Base-by-base conservation (phyloP, 2,797 vertebrate species). In the Channa striata region DNA sequence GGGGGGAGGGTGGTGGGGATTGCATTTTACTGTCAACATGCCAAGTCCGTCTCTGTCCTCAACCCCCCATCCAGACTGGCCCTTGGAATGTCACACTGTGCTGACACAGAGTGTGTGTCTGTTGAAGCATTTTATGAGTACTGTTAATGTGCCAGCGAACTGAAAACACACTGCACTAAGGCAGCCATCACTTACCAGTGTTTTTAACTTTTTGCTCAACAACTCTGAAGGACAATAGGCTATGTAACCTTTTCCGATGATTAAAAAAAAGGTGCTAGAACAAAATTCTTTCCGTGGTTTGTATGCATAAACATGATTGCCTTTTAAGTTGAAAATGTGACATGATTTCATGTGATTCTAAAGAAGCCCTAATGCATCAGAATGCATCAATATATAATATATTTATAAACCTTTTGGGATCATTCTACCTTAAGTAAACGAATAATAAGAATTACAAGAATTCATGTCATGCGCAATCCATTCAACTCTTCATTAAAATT, bases 71-170 rank as follows among this genome's bases (percentile, higher is more conserved):
- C 64, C 56, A 79, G 68, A 73, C 71, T 81, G 75, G 60, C 79
- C 74, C 56, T 73, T 74, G 83, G 86, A 91, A 91, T 90, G 85
- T 91, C 81, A 81, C 87, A 89, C 78, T 62, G 57, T 67, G 68
- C 78, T 85, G 84, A 82, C 76, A 68, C 62, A 69, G 33, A 4
- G 21, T 54, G 47, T 59, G 20, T 80, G 73, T 59, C 44, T 60
- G 48, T 69, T 49, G 47, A 19, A 65, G 37, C 50, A 73, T 33
- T 63, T 57, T 74, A 44, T 37, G 17, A n/a, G 14, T 8, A 44
- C 43, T 70, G 25, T 30, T 30, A 6, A 33, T 34, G 21, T 11
- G 42, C 39, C 11, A 56, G 39, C 43, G 42, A 34, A 59, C 42
- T 63, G 8, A 8, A 70, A 70, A 57, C 11, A 21, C n/a, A 65